These are phyloP conservation scores for Scaptomyza cyrtandrae DNA, from an alignment of 2,888 invertebrate genomes.

Conservation along the genomic window DNA sequence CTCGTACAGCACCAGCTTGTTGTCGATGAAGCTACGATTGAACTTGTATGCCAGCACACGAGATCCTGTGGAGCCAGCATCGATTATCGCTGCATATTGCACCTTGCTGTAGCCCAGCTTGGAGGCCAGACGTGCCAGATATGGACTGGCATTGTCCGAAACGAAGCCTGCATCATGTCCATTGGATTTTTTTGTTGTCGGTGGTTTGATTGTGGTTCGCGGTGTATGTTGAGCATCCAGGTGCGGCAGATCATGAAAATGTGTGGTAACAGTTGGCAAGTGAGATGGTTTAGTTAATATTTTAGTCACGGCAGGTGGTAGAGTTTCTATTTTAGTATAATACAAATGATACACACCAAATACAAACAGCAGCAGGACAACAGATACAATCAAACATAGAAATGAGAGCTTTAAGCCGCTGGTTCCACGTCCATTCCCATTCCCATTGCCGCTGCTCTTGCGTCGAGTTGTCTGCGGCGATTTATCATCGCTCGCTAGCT, in stretches of 20 bases:
- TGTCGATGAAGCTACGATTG: conserved; percentile 89
- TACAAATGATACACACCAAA: conserved; percentile 80
- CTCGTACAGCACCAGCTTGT: conserved; percentile 91
- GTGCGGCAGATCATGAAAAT: conserved; percentile 36
- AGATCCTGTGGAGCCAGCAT: conserved; percentile 97
- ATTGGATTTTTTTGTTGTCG: conserved; percentile 2
- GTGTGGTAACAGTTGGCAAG: conserved; percentile 57
- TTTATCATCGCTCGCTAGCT: conserved; percentile 76
- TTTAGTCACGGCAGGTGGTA: conserved; percentile 25
- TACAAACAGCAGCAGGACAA: conserved; percentile 80
- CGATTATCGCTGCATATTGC: conserved; percentile 94
- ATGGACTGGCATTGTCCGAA: conserved; percentile 83
- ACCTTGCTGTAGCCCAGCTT: conserved; percentile 89
- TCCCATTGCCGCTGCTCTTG: conserved; percentile 61
- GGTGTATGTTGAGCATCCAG: no score
- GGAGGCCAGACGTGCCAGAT: conserved; percentile 90
- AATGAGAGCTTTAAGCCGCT: conserved; percentile 83
- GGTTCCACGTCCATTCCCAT: conserved; percentile 56
- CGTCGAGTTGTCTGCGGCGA: conserved; percentile 57
- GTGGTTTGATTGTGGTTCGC: conserved; percentile 20
- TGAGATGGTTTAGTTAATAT: conserved; percentile 54
- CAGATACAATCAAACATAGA: conserved; percentile 82
- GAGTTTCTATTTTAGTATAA: conserved; percentile 6
- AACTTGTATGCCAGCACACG: conserved; percentile 93
- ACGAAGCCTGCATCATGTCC: conserved; percentile 75